Conservation (phyloP, 2,888 invertebrate genomes). For the Cetonia aurata region DNA sequence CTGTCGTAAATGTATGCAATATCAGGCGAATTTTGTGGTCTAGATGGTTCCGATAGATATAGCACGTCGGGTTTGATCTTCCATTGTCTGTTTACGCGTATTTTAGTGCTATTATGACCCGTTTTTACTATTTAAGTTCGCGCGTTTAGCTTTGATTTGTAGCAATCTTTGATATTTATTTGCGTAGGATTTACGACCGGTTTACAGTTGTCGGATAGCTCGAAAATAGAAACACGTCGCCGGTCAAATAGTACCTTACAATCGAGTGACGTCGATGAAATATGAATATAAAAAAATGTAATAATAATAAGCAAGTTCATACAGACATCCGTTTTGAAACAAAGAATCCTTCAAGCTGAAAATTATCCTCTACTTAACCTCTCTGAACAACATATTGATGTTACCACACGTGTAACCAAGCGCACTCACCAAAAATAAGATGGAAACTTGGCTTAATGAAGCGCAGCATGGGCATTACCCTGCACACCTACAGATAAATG, state of each 20-base stretch:
- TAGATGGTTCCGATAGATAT: neutral
- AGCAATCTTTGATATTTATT: conserved; percentile 34
- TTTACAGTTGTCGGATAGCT: conserved; percentile 17
- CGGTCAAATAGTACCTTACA: neutral
- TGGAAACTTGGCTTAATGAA: no score
- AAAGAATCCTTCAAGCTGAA: no score
- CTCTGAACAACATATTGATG: no score
- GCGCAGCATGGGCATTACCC: no score
- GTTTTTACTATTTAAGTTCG: conserved; percentile 22
- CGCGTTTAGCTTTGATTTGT: conserved; percentile 34
- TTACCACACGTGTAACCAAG: no score
- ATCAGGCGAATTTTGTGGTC: conserved; percentile 1
- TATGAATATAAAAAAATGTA: no score
- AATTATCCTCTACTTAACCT: no score
- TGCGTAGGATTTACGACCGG: conserved; percentile 28
- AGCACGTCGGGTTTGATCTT: conserved; percentile 22
- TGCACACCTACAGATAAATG: no score
- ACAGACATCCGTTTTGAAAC: no score
- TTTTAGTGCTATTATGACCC: conserved; percentile 24
- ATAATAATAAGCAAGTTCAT: no score
- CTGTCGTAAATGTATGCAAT: neutral
- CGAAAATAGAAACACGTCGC: conserved; percentile 17
- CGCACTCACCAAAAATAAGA: no score
- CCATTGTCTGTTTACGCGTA: conserved; percentile 34
- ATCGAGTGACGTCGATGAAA: neutral